These are phyloP conservation scores for Neodiprion lecontei DNA, from an alignment of 1,140 invertebrate species.

Conservation along the genomic window DNA sequence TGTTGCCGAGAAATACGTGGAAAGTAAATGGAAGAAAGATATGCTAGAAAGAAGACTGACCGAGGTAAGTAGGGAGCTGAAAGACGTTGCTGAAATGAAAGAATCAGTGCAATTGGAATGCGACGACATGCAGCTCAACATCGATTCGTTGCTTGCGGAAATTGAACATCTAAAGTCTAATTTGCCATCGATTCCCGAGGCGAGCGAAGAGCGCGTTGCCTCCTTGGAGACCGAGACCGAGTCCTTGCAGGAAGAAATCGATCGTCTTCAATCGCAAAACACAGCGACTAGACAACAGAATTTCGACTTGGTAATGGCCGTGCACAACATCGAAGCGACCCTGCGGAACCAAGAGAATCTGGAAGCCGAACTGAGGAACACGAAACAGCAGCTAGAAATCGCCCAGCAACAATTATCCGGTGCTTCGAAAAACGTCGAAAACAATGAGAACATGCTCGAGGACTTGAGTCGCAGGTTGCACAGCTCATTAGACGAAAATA, in stretches of 20 bases:
- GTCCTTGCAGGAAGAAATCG: conserved; percentile 47
- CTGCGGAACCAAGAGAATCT: conserved; percentile 41
- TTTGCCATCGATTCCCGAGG: conserved; percentile 56
- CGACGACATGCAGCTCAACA: conserved; percentile 51
- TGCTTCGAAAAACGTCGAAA: conserved; percentile 36
- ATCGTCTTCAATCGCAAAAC: conserved; percentile 62
- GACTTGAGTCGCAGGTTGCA: conserved; percentile 37
- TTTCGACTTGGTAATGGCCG: conserved; percentile 50
- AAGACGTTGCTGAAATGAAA: conserved; percentile 44
- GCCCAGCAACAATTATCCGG: conserved; percentile 34
- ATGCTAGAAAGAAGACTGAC: conserved; percentile 52
- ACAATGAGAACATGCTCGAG: conserved; percentile 36
- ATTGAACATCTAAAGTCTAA: conserved; percentile 49
- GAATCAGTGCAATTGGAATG: conserved; percentile 51
- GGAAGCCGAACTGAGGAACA: conserved; percentile 40
- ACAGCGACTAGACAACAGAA: conserved; percentile 62
- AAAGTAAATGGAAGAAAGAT: conserved; percentile 54
- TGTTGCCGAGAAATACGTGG: conserved; percentile 48
- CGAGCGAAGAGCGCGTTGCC: conserved; percentile 53
- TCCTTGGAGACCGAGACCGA: conserved; percentile 53
- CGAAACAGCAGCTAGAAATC: conserved; percentile 41
- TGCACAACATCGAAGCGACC: conserved; percentile 28
- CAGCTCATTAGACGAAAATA: conserved; percentile 44
- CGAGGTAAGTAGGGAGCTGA: conserved; percentile 50
- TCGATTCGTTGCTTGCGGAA: conserved; percentile 49